phyloP scores from a whole-genome alignment of 2,797 vertebrate species.

The Mionectes olivaceus region DNA sequence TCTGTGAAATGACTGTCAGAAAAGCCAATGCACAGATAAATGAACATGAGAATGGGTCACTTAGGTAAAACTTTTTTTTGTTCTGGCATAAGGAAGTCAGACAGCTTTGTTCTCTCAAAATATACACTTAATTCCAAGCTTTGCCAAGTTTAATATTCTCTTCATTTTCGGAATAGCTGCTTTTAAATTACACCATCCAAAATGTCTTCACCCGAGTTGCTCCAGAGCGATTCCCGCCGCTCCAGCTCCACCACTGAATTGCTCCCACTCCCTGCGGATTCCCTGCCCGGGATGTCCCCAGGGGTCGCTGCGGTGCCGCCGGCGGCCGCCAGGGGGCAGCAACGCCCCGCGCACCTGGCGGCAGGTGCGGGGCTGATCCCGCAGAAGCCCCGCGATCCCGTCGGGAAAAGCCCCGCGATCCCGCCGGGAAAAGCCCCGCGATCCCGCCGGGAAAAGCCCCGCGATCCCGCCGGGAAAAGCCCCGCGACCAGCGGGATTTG shows the following conservation, averaged over 20 bases:
- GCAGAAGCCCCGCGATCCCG: neutral
- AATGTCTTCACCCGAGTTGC: neutral
- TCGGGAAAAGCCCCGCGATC: no score
- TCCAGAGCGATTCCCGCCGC: neutral
- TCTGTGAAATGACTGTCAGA: neutral
- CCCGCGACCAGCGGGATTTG: fast-evolving
- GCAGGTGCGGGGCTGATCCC: neutral
- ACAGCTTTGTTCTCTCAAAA: neutral
- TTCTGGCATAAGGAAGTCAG: neutral
- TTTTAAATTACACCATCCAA: neutral
- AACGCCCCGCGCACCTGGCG: neutral
- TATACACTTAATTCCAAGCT: neutral
- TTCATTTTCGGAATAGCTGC: neutral
- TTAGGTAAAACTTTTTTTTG: neutral
- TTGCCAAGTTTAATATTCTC: neutral
- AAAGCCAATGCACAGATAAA: neutral
- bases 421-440: no score
- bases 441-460: no score
- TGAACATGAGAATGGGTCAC: neutral
- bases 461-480: neutral
- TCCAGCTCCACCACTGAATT: neutral
- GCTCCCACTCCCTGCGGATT: neutral
- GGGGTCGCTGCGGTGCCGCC: neutral
- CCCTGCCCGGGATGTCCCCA: neutral
- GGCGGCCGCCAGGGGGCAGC: constrained; percentile 48